Evolutionary conservation across 37 sponge, comb jelly and placozoan genomes (phyloP).

Genomic region (Ephydatia muelleri): DNA sequence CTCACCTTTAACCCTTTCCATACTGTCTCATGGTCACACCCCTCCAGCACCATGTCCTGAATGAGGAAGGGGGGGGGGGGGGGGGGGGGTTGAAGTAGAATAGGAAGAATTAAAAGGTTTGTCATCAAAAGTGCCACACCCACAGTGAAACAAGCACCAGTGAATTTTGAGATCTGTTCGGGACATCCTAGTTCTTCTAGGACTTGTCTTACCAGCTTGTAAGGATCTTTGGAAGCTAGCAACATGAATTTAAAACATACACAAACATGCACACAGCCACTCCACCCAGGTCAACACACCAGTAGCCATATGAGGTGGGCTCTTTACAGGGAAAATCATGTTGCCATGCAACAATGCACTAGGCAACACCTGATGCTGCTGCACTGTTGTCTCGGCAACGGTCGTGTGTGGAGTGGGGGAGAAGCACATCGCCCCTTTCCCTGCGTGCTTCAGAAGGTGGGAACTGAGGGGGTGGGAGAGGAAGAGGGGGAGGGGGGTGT

Average conservation of each 20-base stretch:
- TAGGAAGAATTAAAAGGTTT: not conserved
- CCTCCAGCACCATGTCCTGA: not conserved
- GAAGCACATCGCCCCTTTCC: too few species aligned
- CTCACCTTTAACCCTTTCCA: not conserved
- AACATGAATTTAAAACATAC: not conserved
- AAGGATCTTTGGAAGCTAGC: not conserved
- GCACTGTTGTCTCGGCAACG: too few species aligned
- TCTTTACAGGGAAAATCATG: not conserved
- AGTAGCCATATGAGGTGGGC: not conserved
- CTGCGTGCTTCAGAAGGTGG: too few species aligned
- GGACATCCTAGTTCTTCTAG: not conserved
- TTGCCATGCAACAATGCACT: not conserved
- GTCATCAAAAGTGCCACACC: not conserved
- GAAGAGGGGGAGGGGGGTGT: not conserved
- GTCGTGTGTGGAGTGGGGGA: too few species aligned
- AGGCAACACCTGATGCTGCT: not conserved
- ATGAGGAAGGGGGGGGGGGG: not conserved
- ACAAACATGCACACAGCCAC: not conserved
- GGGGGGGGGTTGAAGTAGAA: too few species aligned
- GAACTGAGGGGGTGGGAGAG: not conserved
- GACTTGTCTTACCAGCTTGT: not conserved
- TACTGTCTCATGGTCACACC: not conserved
- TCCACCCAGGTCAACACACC: not conserved
- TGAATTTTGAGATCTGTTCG: not conserved
- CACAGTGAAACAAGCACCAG: not conserved